Conservation (phyloP, 2,797 vertebrate genomes). For the Pagetopsis macropterus region DNA sequence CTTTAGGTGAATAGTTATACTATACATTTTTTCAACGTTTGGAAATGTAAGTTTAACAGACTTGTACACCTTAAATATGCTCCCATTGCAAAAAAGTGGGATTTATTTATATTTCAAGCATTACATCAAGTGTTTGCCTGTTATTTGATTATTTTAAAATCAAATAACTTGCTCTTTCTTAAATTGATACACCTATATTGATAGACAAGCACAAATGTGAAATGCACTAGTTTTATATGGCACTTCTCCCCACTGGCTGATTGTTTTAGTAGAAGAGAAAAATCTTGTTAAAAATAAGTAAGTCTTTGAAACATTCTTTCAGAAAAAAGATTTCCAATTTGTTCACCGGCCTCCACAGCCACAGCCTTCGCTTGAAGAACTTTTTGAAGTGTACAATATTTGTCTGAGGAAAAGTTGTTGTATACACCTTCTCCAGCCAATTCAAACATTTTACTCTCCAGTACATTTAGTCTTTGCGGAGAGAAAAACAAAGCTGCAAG, state of each 20-base stretch:
- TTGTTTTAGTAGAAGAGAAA: slow-evolving; percentile 19
- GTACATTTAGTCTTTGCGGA: slow-evolving; percentile 64
- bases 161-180: background rate
- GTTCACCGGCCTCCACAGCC: slow-evolving; percentile 27
- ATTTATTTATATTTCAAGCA: background rate
- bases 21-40: background rate
- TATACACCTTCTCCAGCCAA: slow-evolving; percentile 67
- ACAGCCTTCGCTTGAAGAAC: slow-evolving; percentile 48
- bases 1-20: background rate
- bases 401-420: slow-evolving; percentile 56
- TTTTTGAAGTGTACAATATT: slow-evolving; percentile 60
- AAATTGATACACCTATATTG: background rate
- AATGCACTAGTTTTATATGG: slow-evolving; percentile 8
- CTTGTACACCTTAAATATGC: background rate
- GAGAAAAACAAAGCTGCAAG: slow-evolving; percentile 65
- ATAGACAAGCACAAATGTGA: background rate
- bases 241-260: slow-evolving; percentile 8
- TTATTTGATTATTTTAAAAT: background rate
- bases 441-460: slow-evolving; percentile 72
- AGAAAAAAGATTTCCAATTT: slow-evolving; percentile 43
- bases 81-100: slow-evolving; percentile 5
- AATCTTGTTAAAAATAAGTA: slow-evolving; percentile 27
- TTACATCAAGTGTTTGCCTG: background rate
- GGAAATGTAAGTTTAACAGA: background rate
- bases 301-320: slow-evolving; percentile 33